Conservation (phyloP, 2,797 vertebrate genomes). For the Megaceryle alcyon region DNA sequence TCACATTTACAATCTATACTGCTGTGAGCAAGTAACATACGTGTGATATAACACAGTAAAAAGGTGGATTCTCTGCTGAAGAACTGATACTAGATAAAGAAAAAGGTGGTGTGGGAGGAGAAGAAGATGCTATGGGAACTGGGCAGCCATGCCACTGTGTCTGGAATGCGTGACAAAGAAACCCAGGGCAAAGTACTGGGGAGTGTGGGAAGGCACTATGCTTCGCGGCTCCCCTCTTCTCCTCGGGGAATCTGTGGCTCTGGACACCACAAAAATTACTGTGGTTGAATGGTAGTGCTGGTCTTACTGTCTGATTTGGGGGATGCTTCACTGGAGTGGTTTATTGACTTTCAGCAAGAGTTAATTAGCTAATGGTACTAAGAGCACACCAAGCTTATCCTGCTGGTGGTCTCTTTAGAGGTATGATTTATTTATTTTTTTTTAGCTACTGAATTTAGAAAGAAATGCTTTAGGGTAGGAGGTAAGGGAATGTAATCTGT, state of each 20-base stretch:
- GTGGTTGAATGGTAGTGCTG: not conserved
- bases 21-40: not conserved
- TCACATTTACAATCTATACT: not conserved
- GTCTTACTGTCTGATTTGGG: not conserved
- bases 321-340: not conserved
- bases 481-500: not conserved
- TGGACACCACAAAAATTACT: not conserved
- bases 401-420: not conserved
- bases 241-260: rapidly evolving
- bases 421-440: not conserved
- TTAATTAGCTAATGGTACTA: not conserved
- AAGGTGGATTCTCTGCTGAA: not conserved
- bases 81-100: not conserved
- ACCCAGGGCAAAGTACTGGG: not conserved
- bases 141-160: not conserved
- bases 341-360: not conserved
- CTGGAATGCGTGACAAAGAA: not conserved
- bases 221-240: not conserved
- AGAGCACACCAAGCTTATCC: not conserved
- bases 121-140: not conserved
- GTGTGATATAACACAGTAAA: not conserved
- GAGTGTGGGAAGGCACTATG: rapidly evolving
- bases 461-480: not conserved
- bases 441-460: not conserved
- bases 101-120: not conserved